Base-by-base conservation (phyloP, 2,888 invertebrate species). In the Hanleya hanleyi region DNA sequence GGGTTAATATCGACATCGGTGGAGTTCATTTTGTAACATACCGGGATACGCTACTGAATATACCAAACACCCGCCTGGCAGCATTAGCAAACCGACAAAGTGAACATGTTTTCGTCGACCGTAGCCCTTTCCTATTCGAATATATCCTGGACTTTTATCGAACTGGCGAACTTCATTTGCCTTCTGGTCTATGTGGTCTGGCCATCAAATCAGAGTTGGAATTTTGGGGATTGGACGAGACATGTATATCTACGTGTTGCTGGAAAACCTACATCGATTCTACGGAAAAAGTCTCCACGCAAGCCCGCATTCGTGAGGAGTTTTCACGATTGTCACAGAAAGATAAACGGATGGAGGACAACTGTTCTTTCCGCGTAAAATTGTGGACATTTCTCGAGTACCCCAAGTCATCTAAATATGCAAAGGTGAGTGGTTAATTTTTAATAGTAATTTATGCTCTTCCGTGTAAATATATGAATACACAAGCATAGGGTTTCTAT, bases 101-200 rank as follows among this genome's bases (percentile, higher is more conserved):
- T n/a, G 65, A 69, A 18, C n/a, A n/a, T n/a, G 78, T 76, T 71
- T 81, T 77, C 75, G 81, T 79, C 65, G 82, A 82, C 70, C 64
- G 82, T 12, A 81, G 80, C 37, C 81, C 81, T 15, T 38, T 62
- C 32, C 67, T 79, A 7, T 82, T 82, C 74, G 72, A 74, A 57
- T 74, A 57, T 64, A 74, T 82, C 41, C 62, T 82, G 57, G 81
- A 82, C 64, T 81, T 64, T 37, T 80, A 77, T 67, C 75, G 82
- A 6, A 73, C 73, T 7, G 75, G 73, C 35, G 78, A 81, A 57
- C 75, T 82, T 18, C 82, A 82, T 70, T 71, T 81, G 9, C 79
- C 81, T 33, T 74, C 77, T 32, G 75, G 77, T 51, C 71, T 70
- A 50, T 82, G 82, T 65, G 82, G 82, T 4, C 79, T 76, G 12